These are phyloP conservation scores for Phodopus roborovskii DNA, from an alignment of 2,113 vertebrate genomes.

Conservation along the genomic window DNA sequence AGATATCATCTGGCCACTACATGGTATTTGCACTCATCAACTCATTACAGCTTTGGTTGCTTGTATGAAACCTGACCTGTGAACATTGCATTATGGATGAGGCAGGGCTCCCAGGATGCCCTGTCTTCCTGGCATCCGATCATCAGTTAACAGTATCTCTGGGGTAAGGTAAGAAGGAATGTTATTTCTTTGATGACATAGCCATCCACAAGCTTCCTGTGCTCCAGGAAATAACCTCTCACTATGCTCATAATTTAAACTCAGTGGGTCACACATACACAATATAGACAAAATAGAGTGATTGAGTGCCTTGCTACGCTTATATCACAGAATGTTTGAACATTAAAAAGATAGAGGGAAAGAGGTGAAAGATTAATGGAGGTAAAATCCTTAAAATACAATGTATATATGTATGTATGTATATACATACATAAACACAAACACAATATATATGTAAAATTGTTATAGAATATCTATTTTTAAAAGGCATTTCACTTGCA, in stretches of 20 bases:
- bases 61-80: background rate
- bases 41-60: background rate
- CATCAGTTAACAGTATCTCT: background rate
- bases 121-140: background rate
- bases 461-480: background rate
- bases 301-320: background rate
- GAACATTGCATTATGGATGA: background rate
- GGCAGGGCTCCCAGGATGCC: background rate
- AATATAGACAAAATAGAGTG: background rate
- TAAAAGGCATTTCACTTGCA: background rate
- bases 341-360: background rate
- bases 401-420: too few relatives aligned
- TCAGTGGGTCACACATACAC: background rate
- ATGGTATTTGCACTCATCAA: background rate
- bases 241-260: too few relatives aligned
- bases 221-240: too few relatives aligned
- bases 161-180: fast-evolving
- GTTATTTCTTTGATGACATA: background rate
- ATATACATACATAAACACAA: too few relatives aligned
- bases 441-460: background rate
- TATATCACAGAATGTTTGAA: background rate
- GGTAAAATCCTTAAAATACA: background rate
- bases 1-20: background rate
- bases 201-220: background rate
- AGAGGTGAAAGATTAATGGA: background rate